Evolutionary conservation across 2,113 vertebrate species (phyloP).

Genomic region (Pyxicephalus adspersus): DNA sequence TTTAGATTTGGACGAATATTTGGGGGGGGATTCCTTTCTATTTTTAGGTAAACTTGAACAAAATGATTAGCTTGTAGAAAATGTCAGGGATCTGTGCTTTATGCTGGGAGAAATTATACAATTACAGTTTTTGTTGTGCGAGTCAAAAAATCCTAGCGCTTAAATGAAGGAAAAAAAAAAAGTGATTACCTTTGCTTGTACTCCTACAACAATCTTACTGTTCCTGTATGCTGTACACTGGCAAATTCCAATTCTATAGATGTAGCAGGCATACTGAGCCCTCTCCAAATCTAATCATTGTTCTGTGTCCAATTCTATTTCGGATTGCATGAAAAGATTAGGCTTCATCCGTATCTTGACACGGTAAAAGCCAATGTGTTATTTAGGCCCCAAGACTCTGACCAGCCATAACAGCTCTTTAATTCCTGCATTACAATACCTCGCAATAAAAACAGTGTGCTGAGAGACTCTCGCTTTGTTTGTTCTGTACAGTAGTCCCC

Average conservation of each 20-base stretch:
- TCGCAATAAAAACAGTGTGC: constrained; percentile 38
- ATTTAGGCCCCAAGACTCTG: constrained; percentile 38
- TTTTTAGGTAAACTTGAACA: too few relatives aligned
- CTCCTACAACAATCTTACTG: background rate
- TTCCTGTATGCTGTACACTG: background rate
- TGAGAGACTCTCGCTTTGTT: constrained; percentile 37
- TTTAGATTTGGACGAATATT: too few relatives aligned
- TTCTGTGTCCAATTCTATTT: constrained; percentile 5
- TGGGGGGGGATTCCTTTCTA: too few relatives aligned
- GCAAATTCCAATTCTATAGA: constrained; percentile 12
- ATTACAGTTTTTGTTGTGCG: background rate
- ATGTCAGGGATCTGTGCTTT: too few relatives aligned
- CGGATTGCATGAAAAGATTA: constrained; percentile 31
- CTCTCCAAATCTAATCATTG: constrained; percentile 13
- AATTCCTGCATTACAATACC: constrained; percentile 40
- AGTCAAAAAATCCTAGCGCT: background rate
- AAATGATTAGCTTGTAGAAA: too few relatives aligned
- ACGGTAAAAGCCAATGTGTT: constrained; percentile 39
- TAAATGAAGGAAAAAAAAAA: background rate
- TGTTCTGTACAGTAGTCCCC: constrained; percentile 46
- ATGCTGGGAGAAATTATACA: too few relatives aligned
- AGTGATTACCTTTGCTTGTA: background rate
- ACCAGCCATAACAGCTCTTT: constrained; percentile 35
- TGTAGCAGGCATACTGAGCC: background rate
- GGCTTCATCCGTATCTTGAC: constrained; percentile 7